Evolutionary conservation across 2,797 vertebrate genomes (phyloP).

Genomic region (Sarcophilus harrisii): DNA sequence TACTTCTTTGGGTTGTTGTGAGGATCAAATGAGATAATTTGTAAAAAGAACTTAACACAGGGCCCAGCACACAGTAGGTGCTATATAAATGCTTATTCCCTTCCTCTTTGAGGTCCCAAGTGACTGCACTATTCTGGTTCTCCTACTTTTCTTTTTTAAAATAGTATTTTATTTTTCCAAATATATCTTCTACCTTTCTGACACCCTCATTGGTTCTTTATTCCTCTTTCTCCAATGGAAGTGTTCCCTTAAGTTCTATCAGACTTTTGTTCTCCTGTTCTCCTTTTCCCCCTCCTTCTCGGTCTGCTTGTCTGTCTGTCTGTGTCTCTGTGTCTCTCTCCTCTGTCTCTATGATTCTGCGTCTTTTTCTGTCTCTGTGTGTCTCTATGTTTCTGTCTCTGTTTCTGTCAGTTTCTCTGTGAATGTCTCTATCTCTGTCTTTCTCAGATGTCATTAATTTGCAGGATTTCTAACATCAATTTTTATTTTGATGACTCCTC

Average conservation of each 20-base stretch:
- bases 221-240: background rate
- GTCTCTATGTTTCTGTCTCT: too few relatives aligned
- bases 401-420: too few relatives aligned
- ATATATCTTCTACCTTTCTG: background rate
- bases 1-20: background rate
- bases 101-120: background rate
- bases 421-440: background rate
- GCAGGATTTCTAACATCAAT: background rate
- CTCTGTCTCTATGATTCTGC: too few relatives aligned
- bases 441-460: background rate
- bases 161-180: too few relatives aligned
- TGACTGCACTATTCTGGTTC: background rate
- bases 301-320: too few relatives aligned
- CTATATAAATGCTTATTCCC: background rate
- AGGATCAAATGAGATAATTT: background rate
- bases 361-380: too few relatives aligned
- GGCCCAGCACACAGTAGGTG: background rate
- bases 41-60: background rate
- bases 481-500: background rate
- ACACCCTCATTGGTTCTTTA: background rate
- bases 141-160: background rate
- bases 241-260: too few relatives aligned
- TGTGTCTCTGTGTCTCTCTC: too few relatives aligned
- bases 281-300: too few relatives aligned
- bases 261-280: too few relatives aligned